These are phyloP conservation scores for Colletes gigas DNA, from an alignment of 1,140 invertebrate genomes.

Conservation along the genomic window DNA sequence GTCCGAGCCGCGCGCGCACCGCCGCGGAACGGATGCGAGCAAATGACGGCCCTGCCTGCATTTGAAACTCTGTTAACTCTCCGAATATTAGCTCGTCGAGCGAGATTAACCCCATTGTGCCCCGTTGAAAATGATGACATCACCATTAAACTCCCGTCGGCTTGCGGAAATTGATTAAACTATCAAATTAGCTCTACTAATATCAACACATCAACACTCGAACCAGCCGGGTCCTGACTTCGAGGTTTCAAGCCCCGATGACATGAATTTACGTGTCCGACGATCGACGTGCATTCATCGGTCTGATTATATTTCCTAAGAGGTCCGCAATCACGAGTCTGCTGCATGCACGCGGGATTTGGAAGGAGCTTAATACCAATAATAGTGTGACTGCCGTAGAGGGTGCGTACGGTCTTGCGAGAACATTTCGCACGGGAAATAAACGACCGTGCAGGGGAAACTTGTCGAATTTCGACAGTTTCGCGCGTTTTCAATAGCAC, in stretches of 20 bases:
- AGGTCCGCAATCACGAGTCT: slow-evolving; percentile 55
- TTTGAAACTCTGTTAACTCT: slow-evolving; percentile 81
- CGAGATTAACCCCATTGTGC: slow-evolving; percentile 80
- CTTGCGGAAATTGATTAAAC: slow-evolving; percentile 81
- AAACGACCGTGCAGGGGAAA: not conserved
- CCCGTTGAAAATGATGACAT: slow-evolving; percentile 81
- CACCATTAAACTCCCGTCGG: slow-evolving; percentile 81
- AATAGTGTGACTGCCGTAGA: not conserved
- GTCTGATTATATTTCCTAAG: slow-evolving; percentile 62
- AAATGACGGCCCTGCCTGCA: slow-evolving; percentile 73
- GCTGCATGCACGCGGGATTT: slow-evolving; percentile 14
- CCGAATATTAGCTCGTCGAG: slow-evolving; percentile 81
- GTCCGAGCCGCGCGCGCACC: slow-evolving; percentile 13
- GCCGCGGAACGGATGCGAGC: slow-evolving; percentile 58
- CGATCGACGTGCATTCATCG: slow-evolving; percentile 66
- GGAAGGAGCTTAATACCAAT: slow-evolving; percentile 36
- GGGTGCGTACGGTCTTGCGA: not conserved
- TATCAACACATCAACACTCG: slow-evolving; percentile 76
- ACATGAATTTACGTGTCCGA: slow-evolving; percentile 64
- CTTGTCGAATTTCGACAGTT: no score
- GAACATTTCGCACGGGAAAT: not conserved
- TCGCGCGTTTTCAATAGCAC: no score
- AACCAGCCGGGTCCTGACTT: slow-evolving; percentile 32
- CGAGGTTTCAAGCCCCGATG: slow-evolving; percentile 57
- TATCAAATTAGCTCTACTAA: slow-evolving; percentile 81